These are phyloP conservation scores for Drosophila helvetica DNA, from an alignment of 2,888 invertebrate genomes.

Conservation along the genomic window DNA sequence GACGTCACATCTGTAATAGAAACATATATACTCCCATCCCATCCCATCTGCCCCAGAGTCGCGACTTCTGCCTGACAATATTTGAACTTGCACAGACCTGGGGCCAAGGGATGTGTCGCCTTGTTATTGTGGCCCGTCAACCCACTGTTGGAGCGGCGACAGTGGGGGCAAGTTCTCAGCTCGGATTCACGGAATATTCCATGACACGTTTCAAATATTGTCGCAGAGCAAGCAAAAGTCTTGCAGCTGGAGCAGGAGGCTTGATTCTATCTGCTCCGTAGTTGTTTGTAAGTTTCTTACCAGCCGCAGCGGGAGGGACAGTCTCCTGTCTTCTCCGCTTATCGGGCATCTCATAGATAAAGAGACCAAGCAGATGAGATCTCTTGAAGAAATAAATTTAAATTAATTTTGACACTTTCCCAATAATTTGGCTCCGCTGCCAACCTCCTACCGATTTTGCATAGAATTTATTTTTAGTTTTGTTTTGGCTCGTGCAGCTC, in stretches of 20 bases:
- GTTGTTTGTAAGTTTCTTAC: conserved; percentile 44
- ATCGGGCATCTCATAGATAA: conserved; percentile 31
- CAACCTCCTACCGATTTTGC: conserved; percentile 32
- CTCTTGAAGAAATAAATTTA: conserved; percentile 29
- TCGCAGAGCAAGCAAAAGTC: conserved; percentile 64
- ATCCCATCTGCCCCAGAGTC: background rate
- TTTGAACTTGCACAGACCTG: conserved; percentile 61
- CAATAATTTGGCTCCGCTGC: conserved; percentile 36
- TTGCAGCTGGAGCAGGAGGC: conserved; percentile 45
- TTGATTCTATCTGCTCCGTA: conserved; percentile 47
- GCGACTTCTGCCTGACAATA: conserved; percentile 49
- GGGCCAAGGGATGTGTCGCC: conserved; percentile 47
- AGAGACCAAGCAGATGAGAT: background rate
- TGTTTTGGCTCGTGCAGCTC: conserved; percentile 35
- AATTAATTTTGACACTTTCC: conserved; percentile 58
- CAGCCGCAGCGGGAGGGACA: conserved; percentile 8
- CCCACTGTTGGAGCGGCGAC: background rate
- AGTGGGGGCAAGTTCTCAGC: conserved; percentile 25
- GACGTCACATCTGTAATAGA: conserved; percentile 65
- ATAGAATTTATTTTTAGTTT: conserved; percentile 43
- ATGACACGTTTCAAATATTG: conserved; percentile 77
- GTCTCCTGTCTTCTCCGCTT: conserved; percentile 19
- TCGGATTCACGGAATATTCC: conserved; percentile 67
- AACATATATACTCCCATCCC: conserved; percentile 26
- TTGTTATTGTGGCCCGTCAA: conserved; percentile 38